phyloP scores from a whole-genome alignment of 2,888 invertebrate genomes.

The Dryobota labecula region DNA sequence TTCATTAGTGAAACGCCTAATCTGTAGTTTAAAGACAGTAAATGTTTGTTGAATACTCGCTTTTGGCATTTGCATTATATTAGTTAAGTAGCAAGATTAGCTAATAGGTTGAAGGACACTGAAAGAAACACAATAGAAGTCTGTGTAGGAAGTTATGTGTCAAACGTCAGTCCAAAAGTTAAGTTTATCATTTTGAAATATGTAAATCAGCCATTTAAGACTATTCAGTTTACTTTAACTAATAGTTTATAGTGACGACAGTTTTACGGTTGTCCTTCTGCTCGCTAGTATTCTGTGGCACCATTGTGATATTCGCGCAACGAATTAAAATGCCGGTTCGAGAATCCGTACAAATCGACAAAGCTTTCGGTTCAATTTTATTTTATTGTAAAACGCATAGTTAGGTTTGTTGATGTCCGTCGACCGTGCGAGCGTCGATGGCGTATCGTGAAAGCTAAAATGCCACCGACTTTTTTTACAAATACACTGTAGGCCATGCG shows the following conservation, averaged over 20 bases:
- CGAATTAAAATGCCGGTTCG: conserved; percentile 63
- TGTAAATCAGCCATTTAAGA: background rate
- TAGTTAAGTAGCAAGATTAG: background rate
- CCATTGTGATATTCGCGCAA: conserved; percentile 54
- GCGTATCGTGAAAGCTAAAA: conserved; percentile 59
- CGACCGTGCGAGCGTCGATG: conserved; percentile 45
- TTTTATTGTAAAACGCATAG: conserved; percentile 66
- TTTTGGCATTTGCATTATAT: background rate
- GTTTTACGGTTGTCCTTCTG: conserved; percentile 14
- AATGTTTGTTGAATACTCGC: background rate
- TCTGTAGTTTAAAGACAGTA: background rate
- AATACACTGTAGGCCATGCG: conserved; percentile 57
- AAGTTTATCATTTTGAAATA: background rate
- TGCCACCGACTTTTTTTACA: conserved; percentile 36
- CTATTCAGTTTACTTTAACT: background rate
- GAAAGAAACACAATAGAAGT: background rate
- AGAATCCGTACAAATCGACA: conserved; percentile 65
- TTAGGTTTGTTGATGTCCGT: conserved; percentile 58
- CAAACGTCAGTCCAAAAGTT: background rate
- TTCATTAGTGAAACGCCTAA: background rate
- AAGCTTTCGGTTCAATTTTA: conserved; percentile 64
- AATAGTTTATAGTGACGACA: background rate
- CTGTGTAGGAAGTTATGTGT: background rate
- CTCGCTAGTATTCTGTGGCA: background rate
- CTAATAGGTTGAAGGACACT: background rate